Evolutionary conservation across 1,140 invertebrate species (phyloP).

Genomic region (Drosophila ercepeae): DNA sequence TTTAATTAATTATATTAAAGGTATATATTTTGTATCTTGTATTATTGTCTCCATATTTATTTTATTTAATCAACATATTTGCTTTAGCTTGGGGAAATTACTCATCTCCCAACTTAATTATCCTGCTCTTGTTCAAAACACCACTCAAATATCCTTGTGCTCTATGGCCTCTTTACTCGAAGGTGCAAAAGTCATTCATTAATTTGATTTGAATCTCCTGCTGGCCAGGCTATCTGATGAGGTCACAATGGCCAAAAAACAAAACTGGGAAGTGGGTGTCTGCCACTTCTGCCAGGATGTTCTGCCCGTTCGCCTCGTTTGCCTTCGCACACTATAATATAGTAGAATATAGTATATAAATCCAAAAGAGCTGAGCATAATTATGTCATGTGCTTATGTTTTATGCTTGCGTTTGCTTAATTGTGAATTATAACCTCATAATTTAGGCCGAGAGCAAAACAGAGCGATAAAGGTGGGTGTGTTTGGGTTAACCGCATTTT

Average conservation of each 20-base stretch:
- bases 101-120: slow-evolving; percentile 20
- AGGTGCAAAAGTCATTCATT: slow-evolving; percentile 53
- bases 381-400: slow-evolving; percentile 74
- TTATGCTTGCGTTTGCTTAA: slow-evolving; percentile 77
- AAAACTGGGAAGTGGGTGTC: slow-evolving; percentile 7
- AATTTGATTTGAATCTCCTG: slow-evolving; percentile 58
- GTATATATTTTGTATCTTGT: no score
- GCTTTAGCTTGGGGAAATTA: not conserved
- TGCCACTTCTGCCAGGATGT: slow-evolving; percentile 3
- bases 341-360: slow-evolving; percentile 49
- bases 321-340: slow-evolving; percentile 36
- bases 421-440: slow-evolving; percentile 78
- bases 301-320: slow-evolving; percentile 11
- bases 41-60: not conserved
- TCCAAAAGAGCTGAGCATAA: slow-evolving; percentile 44
- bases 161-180: slow-evolving; percentile 1
- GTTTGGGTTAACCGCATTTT: slow-evolving; percentile 58
- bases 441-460: slow-evolving; percentile 46
- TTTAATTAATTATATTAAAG: not conserved
- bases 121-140: slow-evolving; percentile 23
- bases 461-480: slow-evolving; percentile 20
- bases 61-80: not conserved
- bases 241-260: slow-evolving; percentile 41
- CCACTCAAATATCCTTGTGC: slow-evolving; percentile 22
- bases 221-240: slow-evolving; percentile 45